Percentiles rank a stretch among this genome's conserved stretches.
Conservation (phyloP, 2,888 invertebrate species). For the Sinohyriopsis cumingii region DNA sequence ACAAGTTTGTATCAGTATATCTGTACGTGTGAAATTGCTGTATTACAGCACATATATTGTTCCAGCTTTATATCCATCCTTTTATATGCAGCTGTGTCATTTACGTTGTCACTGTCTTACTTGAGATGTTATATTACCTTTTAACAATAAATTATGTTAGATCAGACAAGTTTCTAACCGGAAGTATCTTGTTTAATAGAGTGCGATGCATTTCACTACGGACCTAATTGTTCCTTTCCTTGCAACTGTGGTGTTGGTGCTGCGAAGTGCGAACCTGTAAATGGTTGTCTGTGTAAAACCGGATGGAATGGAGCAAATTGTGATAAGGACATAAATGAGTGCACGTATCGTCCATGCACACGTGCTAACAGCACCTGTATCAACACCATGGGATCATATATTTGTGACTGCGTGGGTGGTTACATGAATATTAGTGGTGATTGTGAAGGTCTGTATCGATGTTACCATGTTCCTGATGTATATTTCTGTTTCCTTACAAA, state of each 20-base stretch:
- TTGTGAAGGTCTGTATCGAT: not conserved
- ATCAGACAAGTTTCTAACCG: too few species aligned
- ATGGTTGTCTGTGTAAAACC: slow-evolving; percentile 6
- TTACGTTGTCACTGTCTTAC: rapidly evolving
- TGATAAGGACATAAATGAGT: slow-evolving; percentile 7
- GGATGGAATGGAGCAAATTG: slow-evolving; percentile 8
- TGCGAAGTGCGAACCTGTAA: not conserved
- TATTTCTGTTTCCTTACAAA: too few species aligned
- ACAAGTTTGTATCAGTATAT: too few species aligned
- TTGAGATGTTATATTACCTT: too few species aligned
- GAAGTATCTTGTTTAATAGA: too few species aligned
- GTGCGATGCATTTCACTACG: not conserved
- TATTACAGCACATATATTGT: too few species aligned
- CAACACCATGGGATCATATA: slow-evolving; percentile 5
- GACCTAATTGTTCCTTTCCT: slow-evolving; percentile 3
- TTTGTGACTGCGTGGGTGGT: slow-evolving; percentile 1
- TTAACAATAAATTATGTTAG: too few species aligned
- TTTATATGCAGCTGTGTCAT: too few species aligned
- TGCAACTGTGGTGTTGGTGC: slow-evolving; percentile 11
- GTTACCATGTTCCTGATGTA: too few species aligned
- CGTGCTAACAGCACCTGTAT: not conserved
- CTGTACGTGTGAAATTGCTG: too few species aligned
- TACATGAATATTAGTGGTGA: not conserved
- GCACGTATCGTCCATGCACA: not conserved
- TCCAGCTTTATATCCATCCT: too few species aligned